Base-by-base conservation (phyloP, 2,888 invertebrate species). In the Therioaphis trifolii region DNA sequence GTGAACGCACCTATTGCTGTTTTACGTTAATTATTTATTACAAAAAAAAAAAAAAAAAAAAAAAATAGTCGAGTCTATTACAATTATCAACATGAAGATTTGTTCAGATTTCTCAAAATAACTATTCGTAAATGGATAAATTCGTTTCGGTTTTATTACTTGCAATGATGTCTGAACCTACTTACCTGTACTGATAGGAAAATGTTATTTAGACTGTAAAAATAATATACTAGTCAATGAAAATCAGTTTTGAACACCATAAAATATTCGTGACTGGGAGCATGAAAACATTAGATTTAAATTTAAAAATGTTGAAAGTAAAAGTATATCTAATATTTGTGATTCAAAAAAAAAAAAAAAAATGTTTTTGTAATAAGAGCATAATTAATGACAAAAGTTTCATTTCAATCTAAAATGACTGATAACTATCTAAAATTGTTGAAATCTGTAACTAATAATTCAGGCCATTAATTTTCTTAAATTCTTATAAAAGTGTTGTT, bases 271-370 rank as follows among this genome's bases (percentile, higher is more conserved):
- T 71, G 7, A 12, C 46, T 9, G 29, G 68, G 15, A 79, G 46
- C 79, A 46, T 71, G 71, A 71, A 71, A 71, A 58, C 27, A 71
- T 71, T 58, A 46, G n/a, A 69, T 71, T 55, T 21, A 21, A 71
- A 18, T 35, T 35, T 35, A 35, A 35, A 35, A 35, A 35, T n/a
- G n/a, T 58, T 4, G 1, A 71, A 43, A 79, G 21, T 46, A 46
- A 71, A 72, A 71, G 15, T 46, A 72, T 46, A 52, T 2, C 29
- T 58, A 46, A 21, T 71, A 12, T 69, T 43, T 14, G 11, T n/a
- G 2, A 58, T n/a, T 58, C 14, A 40, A 35, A 52, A 68, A 68
- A 68, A 27, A 68, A 35, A 66, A 12, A 18, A n/a, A 3, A 63
- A 66, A 18, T 18, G 15, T 66, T n/a, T n/a, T n/a, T n/a, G n/a